Percentiles rank a stretch among this genome's conserved stretches.
phyloP scores from a whole-genome alignment of 1,140 invertebrate genomes.

The Lasioglossum albipes region DNA sequence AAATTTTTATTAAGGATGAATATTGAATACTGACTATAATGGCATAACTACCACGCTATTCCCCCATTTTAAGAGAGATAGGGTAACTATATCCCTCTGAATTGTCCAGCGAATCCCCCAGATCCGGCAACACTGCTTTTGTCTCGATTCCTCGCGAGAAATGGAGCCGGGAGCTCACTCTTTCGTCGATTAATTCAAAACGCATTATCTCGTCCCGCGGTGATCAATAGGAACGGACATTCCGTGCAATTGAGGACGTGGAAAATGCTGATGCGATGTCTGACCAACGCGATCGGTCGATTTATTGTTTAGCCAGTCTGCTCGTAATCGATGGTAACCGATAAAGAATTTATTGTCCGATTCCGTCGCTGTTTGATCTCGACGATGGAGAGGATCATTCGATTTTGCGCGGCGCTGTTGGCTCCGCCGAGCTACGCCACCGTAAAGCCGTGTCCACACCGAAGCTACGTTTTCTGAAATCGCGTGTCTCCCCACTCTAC shows the following conservation, averaged over 20 bases:
- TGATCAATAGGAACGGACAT: background rate
- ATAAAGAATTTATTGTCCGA: background rate
- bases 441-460: no score
- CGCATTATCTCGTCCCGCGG: constrained; percentile 20
- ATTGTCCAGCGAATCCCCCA: no score
- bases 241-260: constrained; percentile 29
- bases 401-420: no score
- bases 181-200: constrained; percentile 37
- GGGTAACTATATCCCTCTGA: no score
- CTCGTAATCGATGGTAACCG: background rate
- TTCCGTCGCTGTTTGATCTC: background rate
- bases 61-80: no score
- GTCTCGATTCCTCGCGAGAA: background rate
- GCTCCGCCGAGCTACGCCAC: no score
- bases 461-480: no score
- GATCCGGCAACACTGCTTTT: no score
- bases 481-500: no score
- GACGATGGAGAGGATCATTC: background rate
- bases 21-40: no score
- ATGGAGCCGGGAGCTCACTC: background rate
- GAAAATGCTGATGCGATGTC: constrained; percentile 30
- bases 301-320: constrained; percentile 11
- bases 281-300: constrained; percentile 1
- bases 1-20: no score
- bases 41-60: no score